Evolutionary conservation across 2,797 vertebrate species (phyloP), one percentile per base, ranked within the genome.

Genomic region (Eidolon dupreanum): DNA sequence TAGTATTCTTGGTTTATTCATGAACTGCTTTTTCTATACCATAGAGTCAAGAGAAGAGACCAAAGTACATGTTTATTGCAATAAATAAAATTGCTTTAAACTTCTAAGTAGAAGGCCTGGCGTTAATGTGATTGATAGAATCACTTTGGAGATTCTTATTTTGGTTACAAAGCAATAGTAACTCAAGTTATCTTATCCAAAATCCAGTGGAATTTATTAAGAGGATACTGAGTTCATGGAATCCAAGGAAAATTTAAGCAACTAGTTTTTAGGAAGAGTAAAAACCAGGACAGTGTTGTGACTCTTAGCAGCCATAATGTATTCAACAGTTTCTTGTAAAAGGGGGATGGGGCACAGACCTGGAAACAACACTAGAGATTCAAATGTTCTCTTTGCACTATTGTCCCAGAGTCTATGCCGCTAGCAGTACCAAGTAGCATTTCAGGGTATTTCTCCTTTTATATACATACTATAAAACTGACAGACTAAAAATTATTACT

Each of bases 91-190:
- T 11, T 57, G 3, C 19, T 12, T 71, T 70, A 75, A 78, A 75
- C 20, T 92, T 10, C 16, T 71, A 57, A 22, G 6, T 81, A 55
- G n/a, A 90, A 81, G 22, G 6, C 28, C 16, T 89, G 9, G 13
- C 13, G 10, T 90, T 88, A 93, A 68, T 81, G 38, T 77, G 17
- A 75, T 36, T 49, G n/a, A 36, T 13, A 70, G 20, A 24, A 61
- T 46, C 38, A 82, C 88, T 82, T 81, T 61, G 49, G 26, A 91
- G 38, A 70, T n/a, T 77, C 36, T 93, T 78, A 96, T 82, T 86
- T 82, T 94, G 63, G 22, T 83, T 86, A 10, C 1, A 70, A 78
- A 78, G 38, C 36, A 96, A 65, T 38, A 87, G 53, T 73, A 84
- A 85, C 12, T 68, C 6, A 28, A 71, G 5, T 2, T 92, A n/a